Evolutionary conservation across 2,113 vertebrate genomes (phyloP).

Genomic region (Sylvilagus bachmani): DNA sequence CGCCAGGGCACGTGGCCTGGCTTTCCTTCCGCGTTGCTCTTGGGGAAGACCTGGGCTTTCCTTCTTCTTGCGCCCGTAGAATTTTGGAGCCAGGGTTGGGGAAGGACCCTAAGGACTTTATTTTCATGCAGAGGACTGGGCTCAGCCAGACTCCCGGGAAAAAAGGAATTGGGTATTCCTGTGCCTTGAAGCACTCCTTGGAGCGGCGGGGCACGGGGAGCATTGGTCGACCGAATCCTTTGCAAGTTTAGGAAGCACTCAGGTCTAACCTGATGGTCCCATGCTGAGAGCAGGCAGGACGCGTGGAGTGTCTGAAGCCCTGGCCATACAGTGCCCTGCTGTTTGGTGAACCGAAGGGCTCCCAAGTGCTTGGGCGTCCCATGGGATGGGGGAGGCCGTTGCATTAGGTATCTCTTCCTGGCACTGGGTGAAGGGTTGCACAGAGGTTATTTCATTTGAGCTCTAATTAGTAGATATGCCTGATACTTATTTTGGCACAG

Average conservation of each 20-base stretch:
- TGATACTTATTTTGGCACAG: not conserved
- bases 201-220: fast-evolving
- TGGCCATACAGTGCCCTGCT: not conserved
- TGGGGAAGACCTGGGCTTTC: not conserved
- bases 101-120: not conserved
- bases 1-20: fast-evolving
- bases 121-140: not conserved
- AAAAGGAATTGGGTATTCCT: not conserved
- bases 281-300: not conserved
- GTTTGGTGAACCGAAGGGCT: not conserved
- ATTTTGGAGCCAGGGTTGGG: not conserved
- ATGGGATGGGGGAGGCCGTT: fast-evolving
- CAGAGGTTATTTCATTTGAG: not conserved
- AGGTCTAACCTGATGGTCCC: not conserved
- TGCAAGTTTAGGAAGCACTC: not conserved
- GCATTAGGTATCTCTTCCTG: fast-evolving
- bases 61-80: not conserved
- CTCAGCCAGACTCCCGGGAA: not conserved
- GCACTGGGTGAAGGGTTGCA: not conserved
- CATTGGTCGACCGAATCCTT: not conserved
- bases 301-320: not conserved
- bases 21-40: not conserved
- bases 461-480: not conserved
- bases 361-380: not conserved
- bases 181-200: fast-evolving